phyloP scores from a whole-genome alignment of 2,888 invertebrate genomes.

The Habrosyne pyritoides region DNA sequence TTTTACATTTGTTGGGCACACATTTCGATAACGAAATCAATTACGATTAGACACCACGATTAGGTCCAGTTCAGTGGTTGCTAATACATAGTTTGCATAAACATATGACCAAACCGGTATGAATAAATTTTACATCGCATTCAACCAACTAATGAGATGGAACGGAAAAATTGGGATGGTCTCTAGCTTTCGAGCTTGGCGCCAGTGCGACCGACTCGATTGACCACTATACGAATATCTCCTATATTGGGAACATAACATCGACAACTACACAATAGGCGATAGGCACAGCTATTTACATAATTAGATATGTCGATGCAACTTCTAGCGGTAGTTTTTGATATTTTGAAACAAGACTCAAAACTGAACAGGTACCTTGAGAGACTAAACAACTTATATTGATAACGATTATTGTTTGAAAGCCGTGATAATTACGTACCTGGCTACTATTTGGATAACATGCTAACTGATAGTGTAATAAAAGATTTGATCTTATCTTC shows the following conservation, averaged over 20 bases:
- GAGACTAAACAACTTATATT: neutral
- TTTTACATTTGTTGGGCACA: conserved; percentile 38
- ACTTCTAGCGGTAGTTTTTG: conserved; percentile 32
- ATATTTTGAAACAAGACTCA: conserved; percentile 34
- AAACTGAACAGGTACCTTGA: neutral
- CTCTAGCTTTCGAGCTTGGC: conserved; percentile 56
- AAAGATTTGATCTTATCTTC: conserved; percentile 5
- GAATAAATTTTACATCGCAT: conserved; percentile 54
- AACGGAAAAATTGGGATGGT: conserved; percentile 59
- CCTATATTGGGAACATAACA: conserved; percentile 31
- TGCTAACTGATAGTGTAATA: conserved; percentile 3
- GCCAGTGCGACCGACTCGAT: conserved; percentile 40
- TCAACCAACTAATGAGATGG: conserved; percentile 55
- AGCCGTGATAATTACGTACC: neutral
- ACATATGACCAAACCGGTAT: conserved; percentile 57
- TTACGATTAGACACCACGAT: conserved; percentile 54
- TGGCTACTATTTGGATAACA: conserved; percentile 1
- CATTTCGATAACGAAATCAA: conserved; percentile 55
- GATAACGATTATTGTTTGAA: conserved; percentile 3
- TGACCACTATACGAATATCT: conserved; percentile 30
- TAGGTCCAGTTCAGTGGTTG: conserved; percentile 51
- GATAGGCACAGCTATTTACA: conserved; percentile 39
- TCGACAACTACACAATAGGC: conserved; percentile 39
- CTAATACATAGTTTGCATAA: conserved; percentile 61
- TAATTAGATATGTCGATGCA: conserved; percentile 45